These are phyloP conservation scores for Pterophyllum scalare DNA, from an alignment of 2,113 vertebrate genomes.

Conservation along the genomic window DNA sequence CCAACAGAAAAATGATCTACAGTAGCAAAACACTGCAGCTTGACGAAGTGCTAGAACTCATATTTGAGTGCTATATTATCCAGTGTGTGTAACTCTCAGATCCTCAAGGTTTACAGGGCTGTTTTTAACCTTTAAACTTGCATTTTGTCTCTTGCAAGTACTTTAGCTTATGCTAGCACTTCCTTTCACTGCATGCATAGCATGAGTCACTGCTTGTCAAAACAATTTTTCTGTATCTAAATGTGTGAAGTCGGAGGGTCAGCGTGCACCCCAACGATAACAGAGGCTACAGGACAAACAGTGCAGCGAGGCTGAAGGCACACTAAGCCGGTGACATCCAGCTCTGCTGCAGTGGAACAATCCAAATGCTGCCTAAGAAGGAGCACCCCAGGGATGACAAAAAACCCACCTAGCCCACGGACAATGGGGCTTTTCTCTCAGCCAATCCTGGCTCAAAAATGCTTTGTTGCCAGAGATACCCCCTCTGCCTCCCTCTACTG, in stretches of 20 bases:
- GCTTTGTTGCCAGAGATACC: conserved; percentile 45
- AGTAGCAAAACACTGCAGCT: neutral
- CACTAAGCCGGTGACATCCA: conserved; percentile 26
- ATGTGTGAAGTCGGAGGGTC: neutral
- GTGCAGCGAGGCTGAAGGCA: neutral
- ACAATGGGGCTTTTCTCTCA: conserved; percentile 65
- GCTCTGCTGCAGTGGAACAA: conserved; percentile 55
- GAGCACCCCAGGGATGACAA: conserved; percentile 34
- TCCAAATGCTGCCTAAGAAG: conserved; percentile 62
- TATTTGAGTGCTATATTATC: neutral
- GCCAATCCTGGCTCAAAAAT: conserved; percentile 34
- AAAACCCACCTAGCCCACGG: conserved; percentile 31
- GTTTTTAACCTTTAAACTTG: neutral
- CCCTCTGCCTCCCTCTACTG: neutral
- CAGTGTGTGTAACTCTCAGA: neutral
- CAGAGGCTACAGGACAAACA: conserved; percentile 10
- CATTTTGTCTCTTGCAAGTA: neutral
- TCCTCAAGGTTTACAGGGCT: too few species aligned
- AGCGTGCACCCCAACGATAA: conserved; percentile 8
- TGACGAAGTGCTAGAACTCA: rapidly evolving
- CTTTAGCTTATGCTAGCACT: neutral
- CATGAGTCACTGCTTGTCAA: neutral
- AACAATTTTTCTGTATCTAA: neutral
- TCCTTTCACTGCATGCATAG: rapidly evolving
- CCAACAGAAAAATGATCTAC: neutral